Base-by-base conservation (phyloP, 2,888 invertebrate species). In the Odontothrips loti region DNA sequence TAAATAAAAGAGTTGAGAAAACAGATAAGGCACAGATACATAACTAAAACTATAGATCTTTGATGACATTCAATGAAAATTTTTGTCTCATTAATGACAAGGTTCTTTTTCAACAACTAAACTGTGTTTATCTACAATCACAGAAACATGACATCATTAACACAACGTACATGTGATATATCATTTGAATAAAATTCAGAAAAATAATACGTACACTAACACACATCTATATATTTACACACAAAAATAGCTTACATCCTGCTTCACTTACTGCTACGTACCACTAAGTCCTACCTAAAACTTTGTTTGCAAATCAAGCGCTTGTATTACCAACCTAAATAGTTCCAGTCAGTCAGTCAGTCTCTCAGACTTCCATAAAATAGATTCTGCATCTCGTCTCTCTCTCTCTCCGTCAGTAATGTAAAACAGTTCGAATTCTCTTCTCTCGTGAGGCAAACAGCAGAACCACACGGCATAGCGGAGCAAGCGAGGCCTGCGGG, bases 101-200 rank as follows among this genome's bases (percentile, higher is more conserved):
- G 34, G 34, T 43, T 6, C 34, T 43, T 43, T 58, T 20, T 20
- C 6, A 58, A 58, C 58, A 15, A 58, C 0, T 58, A 17, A 27
- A 27, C 68, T 75, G 68, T 75, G 27, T 75, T 20, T 10, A 75
- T 27, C 27, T 27, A 23, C 68, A 23, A 75, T 75, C 68, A 75
- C 68, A 75, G 68, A 75, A 75, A 75, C 68, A 75, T 75, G 58
- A 58, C n/a, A 43, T 43, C 34, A 43, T 58, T 27, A 27, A 27
- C 23, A 27, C 68, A 75, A 23, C 27, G 27, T 27, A 75, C 9
- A 27, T 23, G 23, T 75, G 34, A 75, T 75, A 27, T 75, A 75
- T 75, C 4, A 75, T 27, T 75, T 12, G 12, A 12, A 75, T 20
- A 75, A 75, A 10, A 75, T 75, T 75, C 27, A 75, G 23, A 75